Conservation (phyloP, 1,140 invertebrate species). For the Diachasma alloeum region DNA sequence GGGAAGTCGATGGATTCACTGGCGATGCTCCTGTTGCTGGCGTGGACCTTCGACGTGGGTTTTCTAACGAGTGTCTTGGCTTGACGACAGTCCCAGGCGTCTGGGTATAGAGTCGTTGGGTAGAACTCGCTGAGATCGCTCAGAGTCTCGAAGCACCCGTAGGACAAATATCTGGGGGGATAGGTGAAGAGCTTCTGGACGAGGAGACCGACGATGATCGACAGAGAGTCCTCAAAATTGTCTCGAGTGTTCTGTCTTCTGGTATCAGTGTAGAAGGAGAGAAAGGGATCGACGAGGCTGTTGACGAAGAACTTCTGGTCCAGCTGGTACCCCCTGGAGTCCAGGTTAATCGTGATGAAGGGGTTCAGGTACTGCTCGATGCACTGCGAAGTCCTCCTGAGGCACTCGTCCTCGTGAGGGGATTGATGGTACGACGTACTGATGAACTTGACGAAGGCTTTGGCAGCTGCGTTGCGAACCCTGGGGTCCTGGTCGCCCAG, state of each 20-base stretch:
- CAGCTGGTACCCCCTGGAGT: conserved; percentile 39
- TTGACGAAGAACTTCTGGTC: conserved; percentile 50
- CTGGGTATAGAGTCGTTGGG: conserved; percentile 62
- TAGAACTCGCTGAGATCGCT: conserved; percentile 62
- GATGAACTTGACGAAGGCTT: conserved; percentile 74
- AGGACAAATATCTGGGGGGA: conserved; percentile 57
- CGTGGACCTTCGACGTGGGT: conserved; percentile 33
- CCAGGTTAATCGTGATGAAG: conserved; percentile 58
- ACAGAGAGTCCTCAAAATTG: conserved; percentile 44
- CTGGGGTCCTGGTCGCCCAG: conserved; percentile 80
- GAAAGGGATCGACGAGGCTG: conserved; percentile 47
- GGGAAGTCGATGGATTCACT: conserved; percentile 38
- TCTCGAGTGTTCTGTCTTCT: conserved; percentile 30
- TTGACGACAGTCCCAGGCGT: conserved; percentile 65
- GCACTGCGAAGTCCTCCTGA: conserved; percentile 56
- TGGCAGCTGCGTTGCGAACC: conserved; percentile 76
- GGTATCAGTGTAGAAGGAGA: conserved; percentile 33
- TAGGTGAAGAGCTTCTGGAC: conserved; percentile 50
- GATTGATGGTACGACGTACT: conserved; percentile 55
- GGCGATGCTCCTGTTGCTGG: conserved; percentile 35
- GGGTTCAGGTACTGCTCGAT: conserved; percentile 52
- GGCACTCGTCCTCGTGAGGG: conserved; percentile 60
- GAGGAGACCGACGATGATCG: conserved; percentile 44
- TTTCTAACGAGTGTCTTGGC: conserved; percentile 38
- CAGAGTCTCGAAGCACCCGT: conserved; percentile 67